Percentiles rank a stretch among this genome's conserved stretches.
phyloP scores from a whole-genome alignment of 1,140 invertebrate species.

The Schmidtea mediterranea region DNA sequence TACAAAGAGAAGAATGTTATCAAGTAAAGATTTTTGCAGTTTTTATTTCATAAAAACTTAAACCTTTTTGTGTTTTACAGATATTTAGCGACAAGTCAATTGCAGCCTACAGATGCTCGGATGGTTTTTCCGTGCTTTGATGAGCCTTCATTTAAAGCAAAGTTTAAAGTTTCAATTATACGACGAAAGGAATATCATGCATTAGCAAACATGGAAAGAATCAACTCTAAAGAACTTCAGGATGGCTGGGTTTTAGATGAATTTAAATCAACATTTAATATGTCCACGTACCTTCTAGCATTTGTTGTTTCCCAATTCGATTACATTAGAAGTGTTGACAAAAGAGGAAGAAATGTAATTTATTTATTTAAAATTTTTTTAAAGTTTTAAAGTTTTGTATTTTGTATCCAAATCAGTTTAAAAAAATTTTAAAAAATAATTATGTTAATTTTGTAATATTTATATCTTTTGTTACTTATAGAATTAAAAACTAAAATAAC shows the following conservation, averaged over 20 bases:
- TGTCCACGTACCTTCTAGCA: conserved; percentile 57
- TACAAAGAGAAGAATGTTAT: no score
- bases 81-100: neutral
- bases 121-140: conserved; percentile 6
- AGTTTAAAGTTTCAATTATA: neutral
- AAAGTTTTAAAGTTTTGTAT: no score
- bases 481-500: no score
- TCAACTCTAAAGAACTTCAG: neutral
- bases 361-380: neutral
- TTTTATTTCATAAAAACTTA: no score
- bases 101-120: conserved; percentile 6
- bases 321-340: neutral
- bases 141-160: conserved; percentile 7
- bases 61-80: no score
- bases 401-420: no score
- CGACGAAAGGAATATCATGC: neutral
- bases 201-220: neutral
- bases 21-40: no score
- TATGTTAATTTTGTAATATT: no score
- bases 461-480: no score
- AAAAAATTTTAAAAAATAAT: no score
- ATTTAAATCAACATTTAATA: conserved; percentile 32
- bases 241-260: neutral
- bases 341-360: neutral
- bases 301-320: conserved; percentile 35